Conservation (phyloP, 1,140 invertebrate species). For the Bombyx mori region ASM3026992v2 NC_085128.1:13043501-13044000, state of each 20-base stretch:
- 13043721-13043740: constrained; percentile 73
- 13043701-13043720: constrained; percentile 68
- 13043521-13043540: constrained; percentile 32
- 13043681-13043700: constrained; percentile 65
- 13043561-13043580: constrained; percentile 1
- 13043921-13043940: no score
- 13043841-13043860: no score
- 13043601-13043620: neutral
- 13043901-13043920: no score
- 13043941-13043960: no score
- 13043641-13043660: constrained; percentile 71
- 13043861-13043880: no score
- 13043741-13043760: constrained; percentile 26
- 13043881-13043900: no score
- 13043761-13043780: no score
- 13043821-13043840: no score
- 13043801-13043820: no score
- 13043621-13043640: constrained; percentile 57
- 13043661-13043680: constrained; percentile 70
- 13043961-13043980: no score
- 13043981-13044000: no score
- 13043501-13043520: constrained; percentile 43
- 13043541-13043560: constrained; percentile 26
- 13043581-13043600: neutral
- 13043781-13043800: no score